These are phyloP conservation scores for Drosophila histrio DNA, from an alignment of 2,888 invertebrate genomes.

Conservation along the genomic window DNA sequence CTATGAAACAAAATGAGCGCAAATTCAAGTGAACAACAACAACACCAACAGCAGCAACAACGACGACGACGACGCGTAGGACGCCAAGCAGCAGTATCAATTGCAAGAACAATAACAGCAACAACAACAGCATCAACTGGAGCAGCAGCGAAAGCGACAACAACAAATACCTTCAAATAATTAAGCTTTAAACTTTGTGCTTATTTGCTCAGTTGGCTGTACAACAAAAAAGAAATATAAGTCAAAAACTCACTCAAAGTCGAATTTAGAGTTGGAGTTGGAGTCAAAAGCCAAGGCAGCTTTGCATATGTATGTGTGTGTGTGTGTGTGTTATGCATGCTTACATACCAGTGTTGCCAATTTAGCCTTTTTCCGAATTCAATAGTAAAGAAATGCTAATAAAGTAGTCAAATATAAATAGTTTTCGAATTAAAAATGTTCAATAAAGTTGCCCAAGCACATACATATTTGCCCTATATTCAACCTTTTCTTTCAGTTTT, in stretches of 20 bases:
- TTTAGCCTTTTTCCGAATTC: no score
- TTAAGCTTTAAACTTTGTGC: conserved; percentile 30
- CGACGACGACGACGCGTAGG: conserved; percentile 18
- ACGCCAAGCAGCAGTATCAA: conserved; percentile 37
- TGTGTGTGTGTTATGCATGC: conserved; percentile 11
- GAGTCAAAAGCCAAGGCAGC: conserved; percentile 35
- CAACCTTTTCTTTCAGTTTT: no score
- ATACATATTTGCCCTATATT: no score
- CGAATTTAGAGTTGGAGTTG: conserved; percentile 8
- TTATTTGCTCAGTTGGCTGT: conserved; percentile 47
- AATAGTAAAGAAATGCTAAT: no score
- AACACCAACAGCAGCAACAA: conserved; percentile 5
- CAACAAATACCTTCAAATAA: conserved; percentile 17
- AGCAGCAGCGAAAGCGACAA: conserved; percentile 15
- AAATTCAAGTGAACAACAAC: conserved; percentile 40
- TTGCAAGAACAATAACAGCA: conserved; percentile 21
- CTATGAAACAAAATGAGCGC: conserved; percentile 50
- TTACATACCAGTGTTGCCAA: no score
- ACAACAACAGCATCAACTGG: conserved; percentile 8
- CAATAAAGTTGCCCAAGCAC: no score
- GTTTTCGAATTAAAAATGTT: no score
- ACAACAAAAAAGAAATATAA: conserved; percentile 19
- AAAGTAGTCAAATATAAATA: no score
- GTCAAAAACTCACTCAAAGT: conserved; percentile 8
- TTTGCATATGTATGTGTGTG: conserved; percentile 24